A percentile compares a stretch with the other conserved stretches of the same genome.
Conservation (phyloP, 2,797 vertebrate species). For the Prionace glauca region DNA sequence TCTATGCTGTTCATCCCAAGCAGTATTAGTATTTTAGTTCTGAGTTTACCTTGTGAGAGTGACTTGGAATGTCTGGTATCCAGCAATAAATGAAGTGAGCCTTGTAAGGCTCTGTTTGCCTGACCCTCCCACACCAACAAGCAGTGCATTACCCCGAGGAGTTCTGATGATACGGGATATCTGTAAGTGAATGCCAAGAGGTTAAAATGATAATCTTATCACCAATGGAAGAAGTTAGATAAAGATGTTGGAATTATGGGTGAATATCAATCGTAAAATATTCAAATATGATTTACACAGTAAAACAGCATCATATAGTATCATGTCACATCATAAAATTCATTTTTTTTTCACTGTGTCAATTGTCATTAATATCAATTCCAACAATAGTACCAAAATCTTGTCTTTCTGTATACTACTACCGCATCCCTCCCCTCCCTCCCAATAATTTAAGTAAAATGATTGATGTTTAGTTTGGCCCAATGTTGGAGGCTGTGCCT, state of each 20-base stretch:
- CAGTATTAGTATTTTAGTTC: background rate
- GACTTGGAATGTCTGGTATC: slow-evolving; percentile 86
- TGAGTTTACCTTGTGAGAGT: slow-evolving; percentile 72
- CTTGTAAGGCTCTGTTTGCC: slow-evolving; percentile 91
- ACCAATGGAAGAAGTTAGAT: background rate
- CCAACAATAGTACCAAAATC: background rate
- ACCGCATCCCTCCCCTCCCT: background rate
- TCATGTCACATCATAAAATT: background rate
- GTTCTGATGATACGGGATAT: slow-evolving; percentile 85
- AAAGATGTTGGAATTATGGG: no score
- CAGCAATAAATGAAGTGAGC: slow-evolving; percentile 88
- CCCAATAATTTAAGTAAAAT: background rate
- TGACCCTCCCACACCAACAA: slow-evolving; percentile 90
- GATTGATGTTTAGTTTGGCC: background rate
- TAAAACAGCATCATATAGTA: background rate
- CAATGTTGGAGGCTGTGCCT: no score
- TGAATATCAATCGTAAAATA: background rate
- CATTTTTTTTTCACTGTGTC: background rate
- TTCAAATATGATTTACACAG: background rate
- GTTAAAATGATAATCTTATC: background rate
- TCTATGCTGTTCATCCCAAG: background rate
- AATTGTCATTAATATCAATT: background rate
- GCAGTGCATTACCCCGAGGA: slow-evolving; percentile 78
- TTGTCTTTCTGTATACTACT: background rate
- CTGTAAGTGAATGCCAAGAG: slow-evolving; percentile 51